phyloP scores from a whole-genome alignment of 1,140 invertebrate genomes.

The Adelges cooleyi region DNA sequence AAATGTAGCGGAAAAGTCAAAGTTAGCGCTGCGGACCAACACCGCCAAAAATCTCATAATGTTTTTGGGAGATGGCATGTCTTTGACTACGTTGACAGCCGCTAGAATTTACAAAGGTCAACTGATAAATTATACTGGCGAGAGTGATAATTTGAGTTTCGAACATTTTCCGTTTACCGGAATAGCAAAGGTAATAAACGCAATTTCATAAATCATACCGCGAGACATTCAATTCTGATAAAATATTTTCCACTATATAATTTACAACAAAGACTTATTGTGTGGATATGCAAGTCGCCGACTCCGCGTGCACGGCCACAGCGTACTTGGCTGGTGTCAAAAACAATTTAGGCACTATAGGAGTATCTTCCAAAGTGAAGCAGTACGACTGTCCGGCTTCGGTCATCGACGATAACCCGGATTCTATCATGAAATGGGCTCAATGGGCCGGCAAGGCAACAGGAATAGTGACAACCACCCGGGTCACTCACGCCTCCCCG shows the following conservation, averaged over 20 bases:
- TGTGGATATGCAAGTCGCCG: slow-evolving; percentile 41
- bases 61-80: slow-evolving; percentile 67
- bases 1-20: slow-evolving; percentile 20
- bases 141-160: slow-evolving; percentile 56
- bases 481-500: slow-evolving; percentile 69
- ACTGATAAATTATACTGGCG: slow-evolving; percentile 42
- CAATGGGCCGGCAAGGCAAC: slow-evolving; percentile 58
- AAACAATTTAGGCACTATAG: slow-evolving; percentile 48
- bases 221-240: not conserved
- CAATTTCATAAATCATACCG: too few species aligned
- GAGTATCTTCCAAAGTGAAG: slow-evolving; percentile 53
- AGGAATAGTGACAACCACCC: slow-evolving; percentile 63
- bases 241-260: not conserved
- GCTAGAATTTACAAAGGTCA: slow-evolving; percentile 55
- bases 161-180: slow-evolving; percentile 64
- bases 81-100: slow-evolving; percentile 54
- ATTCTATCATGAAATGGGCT: slow-evolving; percentile 46
- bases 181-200: slow-evolving; percentile 52
- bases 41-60: slow-evolving; percentile 58
- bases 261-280: slow-evolving; percentile 40
- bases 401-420: slow-evolving; percentile 39
- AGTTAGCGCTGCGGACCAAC: slow-evolving; percentile 29
- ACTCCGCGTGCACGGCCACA: slow-evolving; percentile 43
- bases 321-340: slow-evolving; percentile 42
- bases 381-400: slow-evolving; percentile 46